Percentiles rank a stretch among this genome's conserved stretches.
phyloP scores from a whole-genome alignment of 2,113 vertebrate genomes.

The Clupea harengus region DNA sequence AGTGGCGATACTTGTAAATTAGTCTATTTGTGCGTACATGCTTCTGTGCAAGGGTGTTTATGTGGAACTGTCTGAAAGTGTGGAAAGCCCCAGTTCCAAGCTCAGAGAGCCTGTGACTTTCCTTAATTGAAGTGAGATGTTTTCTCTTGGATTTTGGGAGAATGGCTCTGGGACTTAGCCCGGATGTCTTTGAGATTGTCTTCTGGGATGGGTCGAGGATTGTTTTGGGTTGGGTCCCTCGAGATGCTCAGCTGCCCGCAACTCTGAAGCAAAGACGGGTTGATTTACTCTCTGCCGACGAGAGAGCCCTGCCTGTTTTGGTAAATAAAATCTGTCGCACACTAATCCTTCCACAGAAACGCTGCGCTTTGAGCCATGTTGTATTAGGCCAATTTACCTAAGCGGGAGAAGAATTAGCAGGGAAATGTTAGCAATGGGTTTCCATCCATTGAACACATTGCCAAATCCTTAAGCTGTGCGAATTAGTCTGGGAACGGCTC shows the following conservation, averaged over 20 bases:
- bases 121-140: background rate
- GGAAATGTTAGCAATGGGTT: slow-evolving; percentile 36
- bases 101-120: background rate
- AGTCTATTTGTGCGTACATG: background rate
- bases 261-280: background rate
- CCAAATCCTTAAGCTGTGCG: slow-evolving; percentile 61
- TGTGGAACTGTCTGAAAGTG: background rate
- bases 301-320: slow-evolving; percentile 37
- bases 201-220: slow-evolving; percentile 17
- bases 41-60: background rate
- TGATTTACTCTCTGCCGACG: background rate
- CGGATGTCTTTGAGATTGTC: background rate
- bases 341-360: slow-evolving; percentile 56
- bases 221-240: background rate
- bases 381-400: slow-evolving; percentile 65
- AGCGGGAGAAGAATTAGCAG: slow-evolving; percentile 60
- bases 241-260: background rate
- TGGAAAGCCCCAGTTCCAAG: no score
- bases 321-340: slow-evolving; percentile 33
- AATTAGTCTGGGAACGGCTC: slow-evolving; percentile 57
- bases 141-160: background rate
- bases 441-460: slow-evolving; percentile 32
- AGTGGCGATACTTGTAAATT: background rate
- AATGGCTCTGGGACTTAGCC: background rate
- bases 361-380: slow-evolving; percentile 55